Base-by-base conservation (phyloP, 2,888 invertebrate genomes). In the Drosophila subsilvestris region DNA sequence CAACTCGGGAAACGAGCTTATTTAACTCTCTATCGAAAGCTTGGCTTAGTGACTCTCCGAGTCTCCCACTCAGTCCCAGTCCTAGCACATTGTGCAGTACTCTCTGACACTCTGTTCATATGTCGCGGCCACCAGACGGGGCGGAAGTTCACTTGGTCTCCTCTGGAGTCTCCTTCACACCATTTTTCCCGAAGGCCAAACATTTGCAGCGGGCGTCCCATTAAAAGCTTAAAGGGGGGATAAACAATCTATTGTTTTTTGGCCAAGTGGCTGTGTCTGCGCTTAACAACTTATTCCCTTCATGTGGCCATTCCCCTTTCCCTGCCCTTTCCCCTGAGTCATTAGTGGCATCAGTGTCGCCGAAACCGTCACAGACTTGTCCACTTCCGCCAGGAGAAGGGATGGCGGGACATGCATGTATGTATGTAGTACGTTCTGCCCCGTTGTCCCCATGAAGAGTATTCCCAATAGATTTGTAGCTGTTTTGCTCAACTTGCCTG, bases 301-400 rank as follows among this genome's bases (percentile, higher is more conserved):
- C 6, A 22, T 48, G 61, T 18, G 49, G n/a, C 49, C 43, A 47
- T 51, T 42, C 54, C 29, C 29, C 12, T 45, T 49, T 32, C 57
- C 29, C 51, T 25, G 22, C 44, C 49, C 47, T 51, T 20, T 22
- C 42, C 42, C 48, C 47, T 51, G 74, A 80, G 76, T 80, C 82
- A 82, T 83, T 85, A 82, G 78, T 70, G 49, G 81, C 84, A 69
- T 78, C 84, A 79, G 78, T 86, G 86, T 83, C 75, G 78, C 65
- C 60, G 53, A 47, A 62, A 62, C 75, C 62, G 56, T 65, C 63
- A 72, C 59, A 56, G 56, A 78, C 70, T 66, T 49, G 59, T 61
- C 61, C 74, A 71, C 68, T 74, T 57, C 55, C 58, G 67, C 58
- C 50, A 45, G 51, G 48, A 63, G 53, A 42, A 57, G 68, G 12